Percentiles rank a stretch among this genome's conserved stretches.
These are phyloP conservation scores for Drosophila setifemur DNA, from an alignment of 1,140 invertebrate genomes.

Conservation along the genomic window DNA sequence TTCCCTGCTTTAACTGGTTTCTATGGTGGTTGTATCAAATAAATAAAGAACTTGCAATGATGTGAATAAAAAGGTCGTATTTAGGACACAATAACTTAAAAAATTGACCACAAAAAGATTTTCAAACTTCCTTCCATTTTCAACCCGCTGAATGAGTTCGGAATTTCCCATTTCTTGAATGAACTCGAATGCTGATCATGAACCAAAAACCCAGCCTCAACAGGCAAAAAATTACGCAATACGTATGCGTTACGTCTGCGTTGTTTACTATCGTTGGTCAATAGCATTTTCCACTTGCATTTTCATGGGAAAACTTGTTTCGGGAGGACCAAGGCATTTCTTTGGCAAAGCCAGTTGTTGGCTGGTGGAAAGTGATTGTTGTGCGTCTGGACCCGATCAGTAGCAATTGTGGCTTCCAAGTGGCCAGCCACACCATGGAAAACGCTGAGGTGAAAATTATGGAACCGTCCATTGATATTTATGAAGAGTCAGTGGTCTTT, in stretches of 20 bases:
- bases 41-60: no score
- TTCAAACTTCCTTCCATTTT: no score
- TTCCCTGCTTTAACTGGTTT: no score
- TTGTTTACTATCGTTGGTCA: constrained; percentile 32
- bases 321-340: constrained; percentile 51
- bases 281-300: constrained; percentile 27
- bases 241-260: constrained; percentile 39
- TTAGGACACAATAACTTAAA: no score
- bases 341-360: constrained; percentile 51
- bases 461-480: constrained; percentile 45
- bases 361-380: constrained; percentile 33
- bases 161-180: constrained; percentile 3
- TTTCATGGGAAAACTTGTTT: constrained; percentile 69
- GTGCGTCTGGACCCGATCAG: constrained; percentile 25
- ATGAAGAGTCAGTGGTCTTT: constrained; percentile 68
- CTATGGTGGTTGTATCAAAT: no score
- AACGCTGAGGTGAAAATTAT: constrained; percentile 10
- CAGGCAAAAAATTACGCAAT: constrained; percentile 18
- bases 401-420: constrained; percentile 44
- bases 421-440: constrained; percentile 41
- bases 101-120: no score
- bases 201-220: constrained; percentile 11
- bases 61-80: no score
- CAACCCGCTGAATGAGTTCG: background rate
- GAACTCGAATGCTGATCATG: constrained; percentile 20